Evolutionary conservation across 2,797 vertebrate species (phyloP), one percentile per base, ranked within the genome.

Genomic region (Coilia nasus): DNA sequence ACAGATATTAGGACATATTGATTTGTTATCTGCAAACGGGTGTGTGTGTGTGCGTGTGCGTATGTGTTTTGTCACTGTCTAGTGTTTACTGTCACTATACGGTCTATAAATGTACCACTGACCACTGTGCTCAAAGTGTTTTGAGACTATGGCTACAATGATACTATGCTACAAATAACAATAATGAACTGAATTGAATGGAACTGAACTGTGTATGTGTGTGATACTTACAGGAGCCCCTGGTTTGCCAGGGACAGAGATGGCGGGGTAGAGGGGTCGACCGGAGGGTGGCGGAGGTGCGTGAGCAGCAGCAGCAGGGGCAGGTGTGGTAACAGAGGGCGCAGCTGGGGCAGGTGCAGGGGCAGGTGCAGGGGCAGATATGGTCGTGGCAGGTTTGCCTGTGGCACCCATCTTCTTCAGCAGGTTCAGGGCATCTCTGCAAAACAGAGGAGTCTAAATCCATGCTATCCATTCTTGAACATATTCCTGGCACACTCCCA

Each of bases 371-470:
- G 93, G 84, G 47, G 90, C 82, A 28, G 92, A 87, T 60, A 90
- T 19, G 78, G 88, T 87, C 71, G 90, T 67, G 19, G 92, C 88
- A 56, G 91, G 83, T 89, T 80, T 90, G 4, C 85, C 62, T 17
- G 80, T 81, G 35, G 80, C 81, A 31, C 92, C 92, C 35, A 87
- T 95, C 82, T 89, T 91, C 89, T 96, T 96, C 87, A 99, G 90
- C 89, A 98, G 96, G 86, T 94, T 97, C 86, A 99, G 92, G 50
- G 95, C 98, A 93, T 99, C 98, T 92, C 98, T 99, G 91, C 60
- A 50, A 71, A 62, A 54, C 71, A 23, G 11, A 86, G 19, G 0
- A 86, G 19, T 3, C 41, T 64, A 83, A 82, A 82, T 80, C 19
- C 28, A 57, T 6, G 25, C 67, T 44, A 19, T 15, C 23, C 4